Conservation (phyloP, 2,888 invertebrate genomes). For the Latrodectus hesperus region DNA sequence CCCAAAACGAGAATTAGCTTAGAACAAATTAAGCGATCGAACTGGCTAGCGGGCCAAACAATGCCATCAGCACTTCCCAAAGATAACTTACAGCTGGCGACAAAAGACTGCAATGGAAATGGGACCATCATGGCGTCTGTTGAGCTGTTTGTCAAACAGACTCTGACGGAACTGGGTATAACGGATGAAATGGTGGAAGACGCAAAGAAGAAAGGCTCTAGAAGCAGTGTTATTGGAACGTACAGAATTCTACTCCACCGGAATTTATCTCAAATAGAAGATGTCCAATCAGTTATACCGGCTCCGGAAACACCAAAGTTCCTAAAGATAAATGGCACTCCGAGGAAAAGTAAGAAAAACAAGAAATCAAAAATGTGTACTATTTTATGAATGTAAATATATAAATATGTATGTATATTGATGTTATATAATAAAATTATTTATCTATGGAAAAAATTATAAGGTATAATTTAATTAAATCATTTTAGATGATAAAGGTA, state of each 20-base stretch:
- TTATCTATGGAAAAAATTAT: too few relatives aligned
- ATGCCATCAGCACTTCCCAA: conserved; percentile 62
- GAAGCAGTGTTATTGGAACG: conserved; percentile 67
- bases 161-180: conserved; percentile 68
- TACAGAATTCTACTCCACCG: conserved; percentile 69
- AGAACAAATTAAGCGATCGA: conserved; percentile 57
- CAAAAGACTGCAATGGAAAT: conserved; percentile 26
- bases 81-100: conserved; percentile 19
- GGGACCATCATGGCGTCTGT: conserved; percentile 4
- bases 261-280: conserved; percentile 17
- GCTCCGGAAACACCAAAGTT: conserved; percentile 24
- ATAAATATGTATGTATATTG: background rate
- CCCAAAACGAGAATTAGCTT: conserved; percentile 55
- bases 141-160: conserved; percentile 58
- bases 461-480: too few relatives aligned
- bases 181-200: conserved; percentile 68
- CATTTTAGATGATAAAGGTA: too few relatives aligned
- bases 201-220: conserved; percentile 63
- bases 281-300: background rate
- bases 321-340: conserved; percentile 38
- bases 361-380: conserved; percentile 60
- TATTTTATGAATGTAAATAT: conserved; percentile 55
- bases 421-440: too few relatives aligned
- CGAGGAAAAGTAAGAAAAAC: conserved; percentile 39
- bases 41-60: conserved; percentile 58